A percentile compares a stretch with the other conserved stretches of the same genome.
Conservation (phyloP, 2,113 vertebrate genomes). For the Nerophis ophidion region DNA sequence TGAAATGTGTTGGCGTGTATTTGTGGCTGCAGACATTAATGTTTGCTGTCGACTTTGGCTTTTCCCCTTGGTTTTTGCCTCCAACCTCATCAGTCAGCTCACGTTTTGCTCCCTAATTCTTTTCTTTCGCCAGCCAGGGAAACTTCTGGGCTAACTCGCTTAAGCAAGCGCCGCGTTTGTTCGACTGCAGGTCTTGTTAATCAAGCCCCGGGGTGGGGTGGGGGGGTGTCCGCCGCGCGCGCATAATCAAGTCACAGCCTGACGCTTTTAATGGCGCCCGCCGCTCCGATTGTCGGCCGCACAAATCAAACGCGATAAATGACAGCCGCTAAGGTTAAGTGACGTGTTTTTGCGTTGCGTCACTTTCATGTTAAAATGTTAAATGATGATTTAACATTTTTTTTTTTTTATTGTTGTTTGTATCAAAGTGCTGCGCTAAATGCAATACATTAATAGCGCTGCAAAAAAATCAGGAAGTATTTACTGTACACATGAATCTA, state of each 20-base stretch:
- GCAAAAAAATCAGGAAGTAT: not conserved
- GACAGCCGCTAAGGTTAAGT: constrained; percentile 16
- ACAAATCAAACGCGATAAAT: constrained; percentile 9
- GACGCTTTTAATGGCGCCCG: constrained; percentile 14
- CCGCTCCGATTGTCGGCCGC: not conserved
- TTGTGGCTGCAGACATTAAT: not conserved
- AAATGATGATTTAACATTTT: not conserved
- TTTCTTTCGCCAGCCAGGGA: not conserved
- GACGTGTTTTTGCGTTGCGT: not conserved
- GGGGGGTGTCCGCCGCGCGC: not conserved
- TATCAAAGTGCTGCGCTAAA: constrained; percentile 5
- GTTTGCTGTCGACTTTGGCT: not conserved
- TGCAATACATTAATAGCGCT: constrained; percentile 1
- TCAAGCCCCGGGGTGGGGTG: constrained; percentile 2
- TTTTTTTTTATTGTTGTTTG: constrained; percentile 6
- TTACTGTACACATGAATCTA: constrained; percentile 14
- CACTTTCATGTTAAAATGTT: constrained; percentile 14
- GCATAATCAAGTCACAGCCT: constrained; percentile 7
- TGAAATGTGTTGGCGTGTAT: not conserved
- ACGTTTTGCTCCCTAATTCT: not conserved
- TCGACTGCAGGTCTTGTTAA: not conserved
- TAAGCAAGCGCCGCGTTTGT: not conserved
- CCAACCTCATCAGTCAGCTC: not conserved
- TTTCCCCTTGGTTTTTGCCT: constrained; percentile 4
- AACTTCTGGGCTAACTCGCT: too few relatives aligned